phyloP scores from a whole-genome alignment of 2,113 vertebrate genomes.

The Cololabis saira region DNA sequence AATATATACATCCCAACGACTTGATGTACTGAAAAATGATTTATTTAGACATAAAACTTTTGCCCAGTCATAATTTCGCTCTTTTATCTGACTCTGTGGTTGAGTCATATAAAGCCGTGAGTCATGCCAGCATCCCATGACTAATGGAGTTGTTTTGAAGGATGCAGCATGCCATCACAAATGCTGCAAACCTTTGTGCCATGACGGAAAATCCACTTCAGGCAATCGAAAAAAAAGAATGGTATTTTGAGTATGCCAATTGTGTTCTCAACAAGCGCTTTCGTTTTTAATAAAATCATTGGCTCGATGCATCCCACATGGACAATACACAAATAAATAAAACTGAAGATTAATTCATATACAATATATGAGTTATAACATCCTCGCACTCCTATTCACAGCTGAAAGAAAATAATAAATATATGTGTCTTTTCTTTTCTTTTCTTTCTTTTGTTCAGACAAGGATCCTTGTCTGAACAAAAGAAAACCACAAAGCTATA shows the following conservation, averaged over 20 bases:
- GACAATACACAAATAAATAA: not conserved
- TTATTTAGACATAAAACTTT: not conserved
- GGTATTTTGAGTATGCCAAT: constrained; percentile 18
- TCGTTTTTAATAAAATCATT: constrained; percentile 1
- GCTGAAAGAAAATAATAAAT: not conserved
- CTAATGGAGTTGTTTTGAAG: constrained; percentile 45
- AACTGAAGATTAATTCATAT: not conserved
- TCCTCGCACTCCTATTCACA: not conserved
- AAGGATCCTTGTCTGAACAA: too few relatives aligned
- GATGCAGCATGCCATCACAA: constrained; percentile 19
- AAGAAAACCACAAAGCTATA: too few relatives aligned
- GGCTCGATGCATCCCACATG: not conserved
- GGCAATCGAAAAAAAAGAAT: constrained; percentile 2
- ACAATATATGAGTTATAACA: not conserved
- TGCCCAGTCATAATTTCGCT: constrained; percentile 6
- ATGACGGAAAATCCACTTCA: constrained; percentile 1
- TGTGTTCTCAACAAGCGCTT: not conserved
- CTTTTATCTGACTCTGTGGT: constrained; percentile 14
- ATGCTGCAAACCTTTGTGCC: constrained; percentile 31
- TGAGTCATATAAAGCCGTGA: constrained; percentile 37
- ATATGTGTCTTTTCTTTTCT: too few relatives aligned
- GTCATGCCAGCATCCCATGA: constrained; percentile 41
- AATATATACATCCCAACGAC: not conserved
- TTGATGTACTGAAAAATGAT: not conserved
- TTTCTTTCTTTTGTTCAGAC: too few relatives aligned